Base-by-base conservation (phyloP, 23 tunicate species). In the Halocynthia aurantium region DNA sequence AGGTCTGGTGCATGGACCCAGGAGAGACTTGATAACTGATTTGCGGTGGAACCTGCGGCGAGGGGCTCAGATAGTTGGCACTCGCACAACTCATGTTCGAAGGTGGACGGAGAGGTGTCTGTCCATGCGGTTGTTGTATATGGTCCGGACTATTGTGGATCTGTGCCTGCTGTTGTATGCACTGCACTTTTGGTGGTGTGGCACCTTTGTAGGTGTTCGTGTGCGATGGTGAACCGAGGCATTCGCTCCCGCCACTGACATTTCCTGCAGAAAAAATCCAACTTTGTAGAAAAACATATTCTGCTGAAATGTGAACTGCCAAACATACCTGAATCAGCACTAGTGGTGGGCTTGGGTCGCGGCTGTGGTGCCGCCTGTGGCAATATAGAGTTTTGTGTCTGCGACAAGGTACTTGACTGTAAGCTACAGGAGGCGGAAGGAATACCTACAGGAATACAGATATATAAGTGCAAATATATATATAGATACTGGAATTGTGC, bases 321-420 rank as follows among this genome's bases (percentile, higher is more conserved):
- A 15, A 40, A 65, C 15, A 20, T 11, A 83, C 90, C 90, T 63
- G 90, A 79, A 56, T 85, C 90, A 50, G 65, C 68, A 77, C 80
- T 85, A 6, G 90, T 13, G 52, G 90, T 68, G 11, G 80, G 86
- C 10, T 50, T 70, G 19, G 73, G 62, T 22, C 50, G 69, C 52
- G 53, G 82, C 19, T 58, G 80, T 80, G 68, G 83, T 7, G 54
- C 83, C 54, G 65, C 62, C 20, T 40, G 22, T 65, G 19, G 50
- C 31, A 65, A 15, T 65, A 20, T 65, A 65, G 70, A 9, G 9
- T 11, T 11, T 20, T 65, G 70, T 65, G 70, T 20, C 19, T 65
- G 70, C 9, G 70, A 65, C 9, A 65, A 40, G 10, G 31, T 65
- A 10, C 50, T 65, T 11, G 70, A 15, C 19, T 65, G 70, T 13